These are phyloP conservation scores for Caenorhabditis sp. DNA, from an alignment of 2,888 invertebrate species.

Conservation along the genomic window DNA sequence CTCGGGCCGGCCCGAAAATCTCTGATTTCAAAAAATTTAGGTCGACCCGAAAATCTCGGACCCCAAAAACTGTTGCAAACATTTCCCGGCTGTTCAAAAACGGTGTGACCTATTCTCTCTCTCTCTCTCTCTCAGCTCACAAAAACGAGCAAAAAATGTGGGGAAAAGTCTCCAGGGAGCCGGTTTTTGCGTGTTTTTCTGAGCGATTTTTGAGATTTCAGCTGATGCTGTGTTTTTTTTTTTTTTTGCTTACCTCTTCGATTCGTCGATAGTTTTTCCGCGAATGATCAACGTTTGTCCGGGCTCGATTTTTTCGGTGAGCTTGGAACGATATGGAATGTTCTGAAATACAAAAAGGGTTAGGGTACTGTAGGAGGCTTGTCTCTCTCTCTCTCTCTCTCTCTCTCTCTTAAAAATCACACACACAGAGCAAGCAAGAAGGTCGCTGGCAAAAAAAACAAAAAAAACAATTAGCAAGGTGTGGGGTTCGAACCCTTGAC, in stretches of 20 bases:
- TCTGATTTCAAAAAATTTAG: too few relatives aligned
- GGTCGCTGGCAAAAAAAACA: not conserved
- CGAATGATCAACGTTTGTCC: constrained; percentile 61
- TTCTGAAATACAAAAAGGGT: constrained; percentile 41
- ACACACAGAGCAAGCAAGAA: not conserved
- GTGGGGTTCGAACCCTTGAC: too few relatives aligned
- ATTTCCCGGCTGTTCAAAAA: not conserved
- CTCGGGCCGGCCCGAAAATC: too few relatives aligned
- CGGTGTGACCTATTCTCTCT: not conserved
- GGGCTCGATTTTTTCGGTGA: constrained; percentile 62
- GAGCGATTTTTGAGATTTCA: not conserved
- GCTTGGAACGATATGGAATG: constrained; percentile 60
- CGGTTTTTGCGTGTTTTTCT: not conserved
- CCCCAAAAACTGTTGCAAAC: too few relatives aligned
- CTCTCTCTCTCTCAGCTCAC: not conserved
- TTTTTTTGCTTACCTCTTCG: constrained; percentile 41
- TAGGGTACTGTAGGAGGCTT: not conserved
- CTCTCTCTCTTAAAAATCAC: not conserved
- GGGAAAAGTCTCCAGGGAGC: not conserved
- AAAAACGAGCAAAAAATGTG: not conserved
- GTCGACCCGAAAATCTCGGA: too few relatives aligned
- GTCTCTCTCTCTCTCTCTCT: constrained; percentile 2
- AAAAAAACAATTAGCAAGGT: too few relatives aligned
- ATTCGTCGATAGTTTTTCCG: constrained; percentile 55
- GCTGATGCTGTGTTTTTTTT: not conserved